A percentile compares a stretch with the other conserved stretches of the same genome.
Evolutionary conservation across 2,797 vertebrate species (phyloP).

Genomic region (Brachyrhaphis roseni): DNA sequence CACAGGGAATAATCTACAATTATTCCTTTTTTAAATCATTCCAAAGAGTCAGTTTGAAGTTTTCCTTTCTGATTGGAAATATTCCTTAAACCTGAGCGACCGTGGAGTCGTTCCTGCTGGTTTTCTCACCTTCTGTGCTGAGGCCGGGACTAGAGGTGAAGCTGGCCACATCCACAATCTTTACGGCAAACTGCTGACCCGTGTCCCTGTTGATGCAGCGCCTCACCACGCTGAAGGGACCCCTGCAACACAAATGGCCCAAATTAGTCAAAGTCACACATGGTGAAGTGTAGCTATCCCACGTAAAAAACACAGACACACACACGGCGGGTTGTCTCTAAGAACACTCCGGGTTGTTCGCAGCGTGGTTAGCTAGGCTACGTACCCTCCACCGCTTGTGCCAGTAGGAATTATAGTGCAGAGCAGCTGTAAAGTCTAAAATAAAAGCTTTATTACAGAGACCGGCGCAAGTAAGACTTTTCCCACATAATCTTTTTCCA

Average conservation of each 20-base stretch:
- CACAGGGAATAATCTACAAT: neutral
- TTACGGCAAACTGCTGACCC: conserved; percentile 98
- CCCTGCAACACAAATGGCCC: conserved; percentile 81
- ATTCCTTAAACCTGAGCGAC: neutral
- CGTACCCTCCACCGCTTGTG: conserved; percentile 29
- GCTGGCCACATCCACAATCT: conserved; percentile 99
- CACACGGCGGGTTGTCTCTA: conserved; percentile 21
- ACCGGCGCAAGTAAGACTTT: conserved; percentile 56
- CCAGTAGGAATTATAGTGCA: conserved; percentile 72
- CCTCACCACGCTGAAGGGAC: conserved; percentile 97
- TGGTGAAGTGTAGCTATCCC: neutral
- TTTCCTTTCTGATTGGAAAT: neutral
- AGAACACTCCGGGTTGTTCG: conserved; percentile 44
- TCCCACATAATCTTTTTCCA: conserved; percentile 20
- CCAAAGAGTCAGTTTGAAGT: neutral
- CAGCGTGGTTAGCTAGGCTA: conserved; percentile 44
- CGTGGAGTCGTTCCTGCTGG: neutral
- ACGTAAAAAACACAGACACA: conserved; percentile 11
- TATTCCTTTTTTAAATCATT: neutral
- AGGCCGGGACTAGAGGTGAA: conserved; percentile 99
- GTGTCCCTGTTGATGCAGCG: conserved; percentile 99
- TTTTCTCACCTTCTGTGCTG: conserved; percentile 95
- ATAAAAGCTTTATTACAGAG: conserved; percentile 68
- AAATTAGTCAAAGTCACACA: conserved; percentile 2
- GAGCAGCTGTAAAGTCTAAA: conserved; percentile 70